Base-by-base conservation (phyloP, 1,140 invertebrate species). In the Alviniconcha marisindica region DNA sequence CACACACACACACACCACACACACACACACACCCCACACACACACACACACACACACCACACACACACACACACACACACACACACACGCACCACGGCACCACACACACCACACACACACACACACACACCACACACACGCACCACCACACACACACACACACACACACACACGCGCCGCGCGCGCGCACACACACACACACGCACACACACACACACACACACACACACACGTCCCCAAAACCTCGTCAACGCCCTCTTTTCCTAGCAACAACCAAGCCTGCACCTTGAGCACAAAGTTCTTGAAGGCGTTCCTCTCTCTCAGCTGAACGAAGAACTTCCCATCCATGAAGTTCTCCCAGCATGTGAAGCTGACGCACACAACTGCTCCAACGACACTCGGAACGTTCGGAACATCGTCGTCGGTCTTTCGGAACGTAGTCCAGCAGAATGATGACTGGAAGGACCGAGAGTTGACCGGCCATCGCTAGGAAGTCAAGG, bases 311-410 rank as follows among this genome's bases (percentile, higher is more conserved):
- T 77, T 87, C 12, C 12, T 66, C 0, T 81, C 28, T 12, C 63
- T 79, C 21, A 85, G 69, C 28, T 63, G 14, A 38, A 87, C 73
- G 63, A 89, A 86, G 36, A 90, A 82, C 74, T 82, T 74, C 54
- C 88, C 86, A 82, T 97, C 96, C 0, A 97, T 96, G 89, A 98
- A 99, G 93, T 99, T 99, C 93, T 99, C 98, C 98, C 98, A 99
- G 97, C 97, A 99, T 38, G 97, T 96, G 51, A 97, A 95, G 7
- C 97, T 98, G 48, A 97, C 96, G 63, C 98, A 95, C 40, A 98
- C 93, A 14, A 97, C 94, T 1, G 96, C 94, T 4, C 42, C 76
- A 15, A 81, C 56, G 36, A 87, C 24, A 15, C 83, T 73, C 42
- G 76, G 31, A 3, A 74, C 38, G 10, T 44, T 66, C 73, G 18